These are phyloP conservation scores for Epinephelus malabaricus DNA, from an alignment of 2,797 vertebrate species.

Conservation along the genomic window DNA sequence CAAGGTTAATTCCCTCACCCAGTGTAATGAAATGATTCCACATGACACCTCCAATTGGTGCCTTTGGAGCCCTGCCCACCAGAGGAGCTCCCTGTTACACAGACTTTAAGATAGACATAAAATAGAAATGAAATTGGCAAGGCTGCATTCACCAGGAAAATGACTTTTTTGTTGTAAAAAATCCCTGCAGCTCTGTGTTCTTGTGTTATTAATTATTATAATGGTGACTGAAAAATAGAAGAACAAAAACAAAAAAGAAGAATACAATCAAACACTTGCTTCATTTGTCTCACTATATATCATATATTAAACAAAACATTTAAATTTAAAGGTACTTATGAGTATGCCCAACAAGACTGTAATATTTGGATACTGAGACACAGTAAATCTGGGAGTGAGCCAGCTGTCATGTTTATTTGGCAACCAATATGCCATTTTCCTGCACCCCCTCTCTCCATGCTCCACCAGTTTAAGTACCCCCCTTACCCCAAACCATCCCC, in stretches of 20 bases:
- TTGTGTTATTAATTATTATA: slow-evolving; percentile 20
- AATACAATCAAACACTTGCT: background rate
- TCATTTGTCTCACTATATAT: background rate
- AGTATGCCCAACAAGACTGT: background rate
- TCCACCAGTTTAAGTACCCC: slow-evolving; percentile 36
- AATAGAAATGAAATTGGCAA: slow-evolving; percentile 86
- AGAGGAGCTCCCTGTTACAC: slow-evolving; percentile 92
- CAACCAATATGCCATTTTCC: slow-evolving; percentile 34
- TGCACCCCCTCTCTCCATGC: slow-evolving; percentile 24
- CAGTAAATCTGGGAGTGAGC: slow-evolving; percentile 16
- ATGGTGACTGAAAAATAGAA: background rate
- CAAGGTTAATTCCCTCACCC: slow-evolving; percentile 92
- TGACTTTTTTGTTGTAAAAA: slow-evolving; percentile 20
- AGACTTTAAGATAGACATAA: slow-evolving; percentile 92
- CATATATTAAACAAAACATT: background rate
- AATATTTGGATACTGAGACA: background rate
- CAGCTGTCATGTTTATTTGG: slow-evolving; percentile 42
- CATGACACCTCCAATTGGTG: slow-evolving; percentile 94
- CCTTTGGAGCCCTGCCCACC: slow-evolving; percentile 87
- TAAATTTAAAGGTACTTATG: background rate
- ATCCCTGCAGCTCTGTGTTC: background rate
- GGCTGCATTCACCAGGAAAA: slow-evolving; percentile 44
- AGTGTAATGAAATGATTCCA: slow-evolving; percentile 94
- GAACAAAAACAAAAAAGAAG: background rate
- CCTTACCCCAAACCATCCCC: slow-evolving; percentile 29